Conservation (phyloP, 2,113 vertebrate genomes). For the Crotalus horridus region DNA sequence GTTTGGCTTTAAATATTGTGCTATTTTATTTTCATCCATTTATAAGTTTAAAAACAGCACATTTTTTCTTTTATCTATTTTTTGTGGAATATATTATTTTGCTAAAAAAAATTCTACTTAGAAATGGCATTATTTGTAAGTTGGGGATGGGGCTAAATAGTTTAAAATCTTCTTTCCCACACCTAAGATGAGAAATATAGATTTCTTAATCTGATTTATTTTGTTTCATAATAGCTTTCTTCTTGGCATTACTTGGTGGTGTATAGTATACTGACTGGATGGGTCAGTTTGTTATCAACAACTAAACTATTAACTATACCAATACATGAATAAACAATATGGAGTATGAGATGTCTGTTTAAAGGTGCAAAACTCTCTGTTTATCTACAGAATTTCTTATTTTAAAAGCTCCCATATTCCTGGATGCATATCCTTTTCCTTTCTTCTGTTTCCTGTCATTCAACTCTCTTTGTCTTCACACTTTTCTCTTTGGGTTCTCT, state of each 20-base stretch:
- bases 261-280: neutral
- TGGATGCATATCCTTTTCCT: neutral
- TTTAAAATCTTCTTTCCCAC: neutral
- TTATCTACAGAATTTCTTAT: neutral
- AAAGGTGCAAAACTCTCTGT: neutral
- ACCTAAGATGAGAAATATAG: neutral
- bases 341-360: neutral
- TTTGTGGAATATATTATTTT: neutral
- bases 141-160: neutral
- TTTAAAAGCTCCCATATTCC: neutral
- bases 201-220: neutral
- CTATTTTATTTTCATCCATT: conserved; percentile 15
- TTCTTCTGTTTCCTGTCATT: neutral
- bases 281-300: neutral
- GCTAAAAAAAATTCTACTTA: neutral
- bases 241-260: neutral
- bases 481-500: neutral
- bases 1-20: neutral
- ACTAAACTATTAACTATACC: neutral
- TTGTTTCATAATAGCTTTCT: neutral
- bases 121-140: neutral
- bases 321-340: neutral
- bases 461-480: neutral
- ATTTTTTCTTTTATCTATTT: neutral
- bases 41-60: neutral